Evolutionary conservation across 1,140 invertebrate species (phyloP).

Genomic region (Pogonomyrmex barbatus): DNA sequence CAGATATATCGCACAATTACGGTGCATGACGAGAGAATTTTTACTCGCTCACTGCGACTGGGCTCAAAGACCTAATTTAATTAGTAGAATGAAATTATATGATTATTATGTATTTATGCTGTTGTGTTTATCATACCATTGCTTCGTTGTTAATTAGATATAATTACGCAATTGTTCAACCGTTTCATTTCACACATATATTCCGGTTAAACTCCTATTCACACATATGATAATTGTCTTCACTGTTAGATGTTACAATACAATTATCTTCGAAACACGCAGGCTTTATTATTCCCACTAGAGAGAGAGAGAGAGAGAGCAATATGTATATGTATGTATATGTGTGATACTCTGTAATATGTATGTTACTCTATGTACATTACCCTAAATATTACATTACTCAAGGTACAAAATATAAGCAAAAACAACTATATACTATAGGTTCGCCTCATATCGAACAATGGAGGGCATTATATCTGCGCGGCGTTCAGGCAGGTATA

Average conservation of each 20-base stretch:
- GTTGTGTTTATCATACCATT: background rate
- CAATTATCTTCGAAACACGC: constrained; percentile 48
- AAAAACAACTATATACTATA: constrained; percentile 10
- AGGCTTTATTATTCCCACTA: constrained; percentile 19
- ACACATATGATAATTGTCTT: constrained; percentile 29
- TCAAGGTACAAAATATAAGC: constrained; percentile 47
- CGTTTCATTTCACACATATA: constrained; percentile 20
- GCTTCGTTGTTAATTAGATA: constrained; percentile 25
- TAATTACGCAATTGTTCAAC: constrained; percentile 47
- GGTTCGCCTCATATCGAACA: constrained; percentile 24
- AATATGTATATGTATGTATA: background rate
- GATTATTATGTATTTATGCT: background rate
- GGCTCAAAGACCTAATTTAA: background rate
- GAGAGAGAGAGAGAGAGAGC: background rate
- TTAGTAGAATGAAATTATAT: background rate
- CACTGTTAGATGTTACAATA: constrained; percentile 6
- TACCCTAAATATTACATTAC: constrained; percentile 9
- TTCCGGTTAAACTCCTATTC: constrained; percentile 36
- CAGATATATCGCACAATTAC: background rate
- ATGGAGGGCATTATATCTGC: constrained; percentile 46
- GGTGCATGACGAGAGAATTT: background rate
- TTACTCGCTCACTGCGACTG: background rate
- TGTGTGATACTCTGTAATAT: background rate
- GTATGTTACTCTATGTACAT: too few species aligned
- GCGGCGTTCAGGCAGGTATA: constrained; percentile 28